Conservation (phyloP, 2,888 invertebrate genomes). For the Zootermopsis nevadensis region DNA sequence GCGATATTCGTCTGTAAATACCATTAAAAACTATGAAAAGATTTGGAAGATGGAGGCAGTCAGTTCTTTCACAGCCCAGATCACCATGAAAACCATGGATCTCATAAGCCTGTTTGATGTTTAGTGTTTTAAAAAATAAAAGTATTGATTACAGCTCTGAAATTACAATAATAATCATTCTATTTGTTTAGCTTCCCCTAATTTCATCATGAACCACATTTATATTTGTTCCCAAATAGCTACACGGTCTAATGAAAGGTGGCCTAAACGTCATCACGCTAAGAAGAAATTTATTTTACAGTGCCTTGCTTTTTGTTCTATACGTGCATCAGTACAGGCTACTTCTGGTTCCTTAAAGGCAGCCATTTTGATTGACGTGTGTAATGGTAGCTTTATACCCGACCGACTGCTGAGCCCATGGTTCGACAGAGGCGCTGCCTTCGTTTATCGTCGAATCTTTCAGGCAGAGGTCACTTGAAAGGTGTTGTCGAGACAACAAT, state of each 20-base stretch:
- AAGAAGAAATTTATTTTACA: not conserved
- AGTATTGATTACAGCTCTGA: too few species aligned
- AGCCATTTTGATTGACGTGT: slow-evolving; percentile 42
- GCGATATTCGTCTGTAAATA: too few species aligned
- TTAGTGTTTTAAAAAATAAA: too few species aligned
- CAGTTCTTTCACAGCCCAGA: too few species aligned
- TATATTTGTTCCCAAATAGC: too few species aligned
- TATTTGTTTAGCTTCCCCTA: too few species aligned
- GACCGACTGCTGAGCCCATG: slow-evolving; percentile 20
- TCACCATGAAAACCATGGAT: too few species aligned
- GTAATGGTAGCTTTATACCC: slow-evolving; percentile 43
- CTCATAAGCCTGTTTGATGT: too few species aligned
- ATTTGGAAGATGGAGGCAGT: too few species aligned
- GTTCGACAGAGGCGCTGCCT: slow-evolving; percentile 16
- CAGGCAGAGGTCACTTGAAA: slow-evolving; percentile 43
- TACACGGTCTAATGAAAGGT: too few species aligned
- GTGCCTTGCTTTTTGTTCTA: not conserved
- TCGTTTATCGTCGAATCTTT: slow-evolving; percentile 37
- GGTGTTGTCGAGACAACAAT: slow-evolving; percentile 50
- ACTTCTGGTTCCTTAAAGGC: not conserved
- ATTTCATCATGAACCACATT: not conserved
- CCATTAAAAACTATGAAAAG: too few species aligned
- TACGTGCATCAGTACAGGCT: not conserved
- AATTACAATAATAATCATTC: too few species aligned
- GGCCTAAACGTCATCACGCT: not conserved